Percentiles rank a stretch among this genome's conserved stretches.
phyloP scores from a whole-genome alignment of 2,113 vertebrate genomes.

The Galemys pyrenaicus region DNA sequence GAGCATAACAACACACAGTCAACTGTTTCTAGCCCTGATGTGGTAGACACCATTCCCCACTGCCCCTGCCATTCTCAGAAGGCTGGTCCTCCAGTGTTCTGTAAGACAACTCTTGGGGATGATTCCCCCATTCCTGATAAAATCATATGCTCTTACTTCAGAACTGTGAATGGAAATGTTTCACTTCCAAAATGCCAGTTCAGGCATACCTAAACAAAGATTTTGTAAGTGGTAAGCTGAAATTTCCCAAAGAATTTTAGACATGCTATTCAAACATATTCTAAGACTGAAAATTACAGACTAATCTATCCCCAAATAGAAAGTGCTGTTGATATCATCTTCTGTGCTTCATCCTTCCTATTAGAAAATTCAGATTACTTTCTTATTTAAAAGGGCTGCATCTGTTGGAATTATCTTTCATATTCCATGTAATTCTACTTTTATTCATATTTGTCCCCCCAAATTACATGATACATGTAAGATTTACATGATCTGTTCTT shows the following conservation, averaged over 20 bases:
- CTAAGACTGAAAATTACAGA: neutral
- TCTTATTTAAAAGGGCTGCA: neutral
- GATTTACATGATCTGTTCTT: neutral
- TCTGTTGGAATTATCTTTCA: neutral
- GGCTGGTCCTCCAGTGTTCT: neutral
- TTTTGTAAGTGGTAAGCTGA: neutral
- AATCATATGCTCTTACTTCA: neutral
- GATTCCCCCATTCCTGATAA: neutral
- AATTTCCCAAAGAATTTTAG: conserved; percentile 17
- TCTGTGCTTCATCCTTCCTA: neutral
- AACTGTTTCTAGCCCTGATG: accelerated
- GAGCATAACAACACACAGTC: accelerated
- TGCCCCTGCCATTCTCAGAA: neutral
- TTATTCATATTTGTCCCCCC: neutral
- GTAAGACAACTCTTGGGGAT: neutral
- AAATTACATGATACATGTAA: neutral
- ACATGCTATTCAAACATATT: neutral
- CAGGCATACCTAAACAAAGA: neutral
- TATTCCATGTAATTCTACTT: neutral
- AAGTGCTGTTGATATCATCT: neutral
- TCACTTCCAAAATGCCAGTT: neutral
- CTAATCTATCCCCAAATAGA: neutral
- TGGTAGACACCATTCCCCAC: accelerated
- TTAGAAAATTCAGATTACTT: neutral
- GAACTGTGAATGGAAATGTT: neutral